Conservation (phyloP, 2,797 vertebrate genomes). For the Urophycis tenuis region DNA sequence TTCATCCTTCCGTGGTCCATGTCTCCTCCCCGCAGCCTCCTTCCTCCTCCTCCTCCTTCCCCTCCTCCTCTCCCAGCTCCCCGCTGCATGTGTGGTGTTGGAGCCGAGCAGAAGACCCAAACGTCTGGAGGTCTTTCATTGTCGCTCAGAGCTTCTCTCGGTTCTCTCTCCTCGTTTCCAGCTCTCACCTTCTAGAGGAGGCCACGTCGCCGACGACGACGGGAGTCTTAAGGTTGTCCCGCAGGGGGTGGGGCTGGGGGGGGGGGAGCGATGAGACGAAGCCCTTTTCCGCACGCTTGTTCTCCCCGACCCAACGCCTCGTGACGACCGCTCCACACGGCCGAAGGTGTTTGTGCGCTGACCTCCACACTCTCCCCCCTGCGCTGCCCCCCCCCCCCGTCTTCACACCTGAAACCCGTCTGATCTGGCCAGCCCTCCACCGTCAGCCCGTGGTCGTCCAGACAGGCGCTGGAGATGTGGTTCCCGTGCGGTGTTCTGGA, state of each 20-base stretch:
- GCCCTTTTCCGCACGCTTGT: neutral
- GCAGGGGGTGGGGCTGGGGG: no score
- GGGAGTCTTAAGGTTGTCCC: neutral
- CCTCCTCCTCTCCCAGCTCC: slow-evolving; percentile 1
- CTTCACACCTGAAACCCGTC: neutral
- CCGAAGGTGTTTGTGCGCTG: neutral
- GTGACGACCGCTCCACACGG: neutral
- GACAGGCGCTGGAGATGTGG: neutral
- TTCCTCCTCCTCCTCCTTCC: neutral
- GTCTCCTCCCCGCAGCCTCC: neutral
- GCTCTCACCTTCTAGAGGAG: slow-evolving; percentile 60
- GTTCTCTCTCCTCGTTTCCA: slow-evolving; percentile 46
- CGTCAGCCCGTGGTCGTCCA: no score
- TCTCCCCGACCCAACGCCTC: neutral
- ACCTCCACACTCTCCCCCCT: neutral
- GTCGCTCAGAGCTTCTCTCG: neutral
- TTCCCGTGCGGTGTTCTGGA: neutral
- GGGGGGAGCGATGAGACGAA: no score
- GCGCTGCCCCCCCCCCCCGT: neutral
- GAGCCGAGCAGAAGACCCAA: slow-evolving; percentile 6
- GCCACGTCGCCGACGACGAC: neutral
- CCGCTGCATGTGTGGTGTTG: slow-evolving; percentile 8
- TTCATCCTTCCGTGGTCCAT: neutral
- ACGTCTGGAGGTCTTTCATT: neutral
- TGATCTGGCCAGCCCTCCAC: no score